phyloP scores from a whole-genome alignment of 2,888 invertebrate genomes.

The Boloria selene region DNA sequence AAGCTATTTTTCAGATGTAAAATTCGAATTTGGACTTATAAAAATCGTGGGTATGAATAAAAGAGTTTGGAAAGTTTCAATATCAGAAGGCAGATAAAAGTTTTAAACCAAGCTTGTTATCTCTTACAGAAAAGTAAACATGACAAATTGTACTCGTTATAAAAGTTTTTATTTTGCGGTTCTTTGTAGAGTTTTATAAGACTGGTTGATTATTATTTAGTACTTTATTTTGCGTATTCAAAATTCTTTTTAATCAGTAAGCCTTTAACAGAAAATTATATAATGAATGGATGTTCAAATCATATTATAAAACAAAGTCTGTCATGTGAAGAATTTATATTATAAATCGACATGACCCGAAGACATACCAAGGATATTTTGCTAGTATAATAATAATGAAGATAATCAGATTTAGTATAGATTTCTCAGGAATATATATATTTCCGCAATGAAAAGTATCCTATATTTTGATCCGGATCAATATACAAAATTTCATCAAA shows the following conservation, averaged over 20 bases:
- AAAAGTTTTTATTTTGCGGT: conserved; percentile 41
- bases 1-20: background rate
- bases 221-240: conserved; percentile 20
- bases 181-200: conserved; percentile 26
- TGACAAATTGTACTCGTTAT: conserved; percentile 47
- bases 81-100: conserved; percentile 28
- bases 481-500: too few relatives aligned
- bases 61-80: conserved; percentile 20
- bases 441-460: too few relatives aligned
- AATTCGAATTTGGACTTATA: background rate
- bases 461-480: too few relatives aligned
- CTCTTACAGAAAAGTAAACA: conserved; percentile 46
- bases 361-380: too few relatives aligned
- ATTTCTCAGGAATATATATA: too few relatives aligned
- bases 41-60: background rate
- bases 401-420: too few relatives aligned
- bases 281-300: background rate
- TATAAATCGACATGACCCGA: too few relatives aligned
- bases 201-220: conserved; percentile 28
- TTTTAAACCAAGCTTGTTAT: conserved; percentile 42
- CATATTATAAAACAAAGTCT: too few relatives aligned
- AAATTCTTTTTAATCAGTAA: conserved; percentile 15
- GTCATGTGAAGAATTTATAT: too few relatives aligned
- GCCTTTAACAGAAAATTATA: background rate
- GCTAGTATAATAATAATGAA: too few relatives aligned